Percentiles rank a stretch among this genome's conserved stretches.
These are phyloP conservation scores for Parus major DNA, from an alignment of 2,113 vertebrate species.

Conservation along the genomic window DNA sequence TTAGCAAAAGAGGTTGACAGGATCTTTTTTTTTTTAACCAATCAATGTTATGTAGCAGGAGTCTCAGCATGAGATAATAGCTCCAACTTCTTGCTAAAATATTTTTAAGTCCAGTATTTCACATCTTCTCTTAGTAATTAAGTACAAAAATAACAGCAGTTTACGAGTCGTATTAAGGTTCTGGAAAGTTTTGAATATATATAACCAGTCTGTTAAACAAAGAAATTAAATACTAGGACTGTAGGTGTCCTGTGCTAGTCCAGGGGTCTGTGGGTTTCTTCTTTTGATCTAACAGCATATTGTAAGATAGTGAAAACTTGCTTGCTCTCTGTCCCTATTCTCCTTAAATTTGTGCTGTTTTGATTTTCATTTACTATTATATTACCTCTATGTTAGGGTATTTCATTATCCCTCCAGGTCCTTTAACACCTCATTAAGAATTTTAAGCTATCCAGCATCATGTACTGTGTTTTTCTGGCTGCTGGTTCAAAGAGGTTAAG, in stretches of 20 bases:
- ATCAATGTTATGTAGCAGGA: neutral
- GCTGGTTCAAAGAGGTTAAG: neutral
- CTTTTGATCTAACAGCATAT: neutral
- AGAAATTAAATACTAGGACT: neutral
- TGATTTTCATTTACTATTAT: neutral
- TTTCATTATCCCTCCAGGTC: neutral
- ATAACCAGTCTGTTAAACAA: neutral
- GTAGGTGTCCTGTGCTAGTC: neutral
- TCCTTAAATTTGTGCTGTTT: neutral
- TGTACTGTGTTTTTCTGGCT: neutral
- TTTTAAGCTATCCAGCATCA: neutral
- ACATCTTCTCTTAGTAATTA: neutral
- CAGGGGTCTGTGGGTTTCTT: neutral
- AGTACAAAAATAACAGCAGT: neutral
- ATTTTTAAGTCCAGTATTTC: neutral
- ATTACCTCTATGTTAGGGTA: neutral
- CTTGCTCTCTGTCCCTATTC: neutral
- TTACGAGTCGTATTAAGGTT: neutral
- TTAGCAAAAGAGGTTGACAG: neutral
- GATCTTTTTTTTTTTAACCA: neutral
- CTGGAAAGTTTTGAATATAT: neutral
- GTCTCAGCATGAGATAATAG: neutral
- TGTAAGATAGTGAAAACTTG: neutral
- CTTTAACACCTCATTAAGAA: slow-evolving; percentile 1
- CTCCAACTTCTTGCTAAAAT: neutral